Conservation (phyloP, 2,888 invertebrate genomes). For the Agriopis leucophaearia region DNA sequence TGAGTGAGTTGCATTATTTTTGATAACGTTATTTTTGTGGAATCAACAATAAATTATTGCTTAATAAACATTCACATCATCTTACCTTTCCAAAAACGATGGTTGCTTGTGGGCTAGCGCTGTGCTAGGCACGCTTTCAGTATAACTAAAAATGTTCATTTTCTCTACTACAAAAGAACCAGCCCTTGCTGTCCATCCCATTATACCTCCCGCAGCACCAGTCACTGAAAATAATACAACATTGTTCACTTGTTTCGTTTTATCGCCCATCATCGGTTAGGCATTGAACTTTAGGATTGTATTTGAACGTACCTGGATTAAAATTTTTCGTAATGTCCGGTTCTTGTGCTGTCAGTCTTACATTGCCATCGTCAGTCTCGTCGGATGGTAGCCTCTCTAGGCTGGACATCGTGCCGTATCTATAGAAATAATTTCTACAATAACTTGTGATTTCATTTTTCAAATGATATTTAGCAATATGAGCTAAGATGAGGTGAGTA, state of each 20-base stretch:
- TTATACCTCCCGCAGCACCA: conserved; percentile 82
- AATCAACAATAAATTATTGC: background rate
- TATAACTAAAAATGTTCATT: conserved; percentile 87
- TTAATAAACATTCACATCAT: background rate
- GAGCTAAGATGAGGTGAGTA: background rate
- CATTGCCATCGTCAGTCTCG: conserved; percentile 86
- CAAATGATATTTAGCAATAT: background rate
- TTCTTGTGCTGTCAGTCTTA: conserved; percentile 76
- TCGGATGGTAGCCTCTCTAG: conserved; percentile 89
- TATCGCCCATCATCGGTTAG: background rate
- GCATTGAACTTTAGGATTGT: background rate
- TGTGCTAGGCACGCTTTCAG: conserved; percentile 78
- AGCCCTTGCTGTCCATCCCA: conserved; percentile 93
- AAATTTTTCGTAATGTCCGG: conserved; percentile 68
- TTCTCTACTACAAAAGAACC: conserved; percentile 94
- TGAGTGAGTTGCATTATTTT: background rate
- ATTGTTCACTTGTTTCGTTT: background rate
- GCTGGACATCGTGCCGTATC: conserved; percentile 91
- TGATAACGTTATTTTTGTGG: background rate
- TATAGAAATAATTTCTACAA: conserved; percentile 56
- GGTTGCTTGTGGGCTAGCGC: conserved; percentile 81
- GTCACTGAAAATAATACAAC: conserved; percentile 52
- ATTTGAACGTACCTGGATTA: conserved; percentile 62
- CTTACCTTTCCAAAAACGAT: conserved; percentile 82
- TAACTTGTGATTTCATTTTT: conserved; percentile 34